These are phyloP conservation scores for Oscheius onirici DNA, from an alignment of 2,888 invertebrate species.

Conservation along the genomic window DNA sequence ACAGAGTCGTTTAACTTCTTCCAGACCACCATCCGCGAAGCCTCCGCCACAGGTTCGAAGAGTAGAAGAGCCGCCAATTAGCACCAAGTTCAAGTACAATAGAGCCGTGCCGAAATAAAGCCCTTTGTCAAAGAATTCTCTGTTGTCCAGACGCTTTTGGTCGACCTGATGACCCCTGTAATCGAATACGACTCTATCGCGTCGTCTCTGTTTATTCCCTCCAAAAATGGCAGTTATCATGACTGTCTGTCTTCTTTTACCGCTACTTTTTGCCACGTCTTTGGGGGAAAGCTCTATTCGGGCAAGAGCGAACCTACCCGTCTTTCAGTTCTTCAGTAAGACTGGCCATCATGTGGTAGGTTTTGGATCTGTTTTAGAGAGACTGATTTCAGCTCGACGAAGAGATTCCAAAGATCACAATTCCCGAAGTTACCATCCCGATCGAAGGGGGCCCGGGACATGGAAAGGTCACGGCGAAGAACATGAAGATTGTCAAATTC, in stretches of 20 bases:
- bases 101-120: constrained; percentile 29
- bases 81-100: constrained; percentile 41
- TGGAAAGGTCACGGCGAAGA: constrained; percentile 53
- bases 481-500: constrained; percentile 59
- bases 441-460: constrained; percentile 56
- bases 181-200: neutral
- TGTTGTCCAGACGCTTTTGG: neutral
- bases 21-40: neutral
- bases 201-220: neutral
- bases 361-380: neutral
- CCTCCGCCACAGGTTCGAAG: neutral
- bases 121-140: neutral
- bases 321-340: constrained; percentile 52
- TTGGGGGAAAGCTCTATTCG: constrained; percentile 12
- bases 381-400: constrained; percentile 50
- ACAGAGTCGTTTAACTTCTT: too few species aligned
- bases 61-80: neutral
- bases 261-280: neutral
- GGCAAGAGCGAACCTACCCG: constrained; percentile 20
- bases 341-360: constrained; percentile 48
- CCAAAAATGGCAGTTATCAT: neutral
- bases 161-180: neutral
- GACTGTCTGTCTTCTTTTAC: neutral
- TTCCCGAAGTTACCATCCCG: constrained; percentile 59
- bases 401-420: constrained; percentile 62